phyloP scores from a whole-genome alignment of 2,888 invertebrate species.

The Tyria jacobaeae region DNA sequence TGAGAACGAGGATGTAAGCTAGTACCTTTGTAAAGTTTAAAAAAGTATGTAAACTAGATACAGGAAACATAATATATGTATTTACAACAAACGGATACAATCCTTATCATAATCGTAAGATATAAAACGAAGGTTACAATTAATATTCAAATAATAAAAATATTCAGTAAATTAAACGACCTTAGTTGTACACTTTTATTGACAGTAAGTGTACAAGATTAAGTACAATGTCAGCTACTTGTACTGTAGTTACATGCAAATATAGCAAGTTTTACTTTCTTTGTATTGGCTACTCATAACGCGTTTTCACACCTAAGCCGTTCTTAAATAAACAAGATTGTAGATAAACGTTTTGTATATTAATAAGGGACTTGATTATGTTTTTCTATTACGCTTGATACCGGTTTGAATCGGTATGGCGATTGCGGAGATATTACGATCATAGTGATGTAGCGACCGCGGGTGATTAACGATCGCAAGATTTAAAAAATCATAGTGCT shows the following conservation, averaged over 20 bases:
- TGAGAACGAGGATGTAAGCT: too few relatives aligned
- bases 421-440: too few relatives aligned
- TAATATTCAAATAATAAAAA: slow-evolving; percentile 30
- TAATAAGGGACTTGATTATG: slow-evolving; percentile 7
- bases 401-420: not conserved
- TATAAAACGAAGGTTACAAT: slow-evolving; percentile 19
- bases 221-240: slow-evolving; percentile 62
- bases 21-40: slow-evolving; percentile 20
- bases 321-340: slow-evolving; percentile 9
- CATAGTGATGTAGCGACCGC: not conserved
- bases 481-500: not conserved
- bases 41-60: slow-evolving; percentile 13
- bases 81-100: slow-evolving; percentile 9
- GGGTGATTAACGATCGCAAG: not conserved
- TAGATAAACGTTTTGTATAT: slow-evolving; percentile 2
- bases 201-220: slow-evolving; percentile 53
- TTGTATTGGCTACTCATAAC: slow-evolving; percentile 40
- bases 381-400: slow-evolving; percentile 4
- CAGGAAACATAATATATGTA: slow-evolving; percentile 20
- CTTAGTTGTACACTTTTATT: slow-evolving; percentile 42
- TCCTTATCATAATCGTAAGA: slow-evolving; percentile 15
- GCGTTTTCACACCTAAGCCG: slow-evolving; percentile 13
- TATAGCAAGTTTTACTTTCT: slow-evolving; percentile 63
- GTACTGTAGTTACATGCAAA: slow-evolving; percentile 58
- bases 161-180: slow-evolving; percentile 26